phyloP scores from a whole-genome alignment of 2,888 invertebrate species.

The Cactoblastis cactorum region DNA sequence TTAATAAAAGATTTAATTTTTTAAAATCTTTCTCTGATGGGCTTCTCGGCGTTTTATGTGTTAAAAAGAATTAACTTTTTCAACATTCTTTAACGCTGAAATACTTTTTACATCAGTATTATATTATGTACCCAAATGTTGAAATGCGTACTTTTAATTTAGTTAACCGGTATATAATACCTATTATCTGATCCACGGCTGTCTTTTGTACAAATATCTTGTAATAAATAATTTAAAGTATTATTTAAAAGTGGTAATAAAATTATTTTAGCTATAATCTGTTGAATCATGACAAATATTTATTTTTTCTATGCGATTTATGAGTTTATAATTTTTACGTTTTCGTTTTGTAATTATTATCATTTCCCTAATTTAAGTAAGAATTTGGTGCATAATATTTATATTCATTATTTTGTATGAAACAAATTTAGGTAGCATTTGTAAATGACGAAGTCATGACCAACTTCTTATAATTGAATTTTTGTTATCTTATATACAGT shows the following conservation, averaged over 20 bases:
- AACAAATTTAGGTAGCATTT: not conserved
- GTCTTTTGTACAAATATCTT: constrained; percentile 60
- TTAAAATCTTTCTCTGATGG: not conserved
- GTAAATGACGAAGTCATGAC: not conserved
- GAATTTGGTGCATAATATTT: constrained; percentile 52
- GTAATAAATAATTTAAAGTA: constrained; percentile 49
- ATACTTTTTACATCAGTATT: constrained; percentile 25
- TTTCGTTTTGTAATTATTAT: constrained; percentile 9
- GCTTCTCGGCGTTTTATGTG: not conserved
- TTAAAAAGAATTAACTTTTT: not conserved
- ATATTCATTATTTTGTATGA: constrained; percentile 20
- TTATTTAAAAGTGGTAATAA: constrained; percentile 55
- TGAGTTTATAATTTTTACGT: constrained; percentile 12
- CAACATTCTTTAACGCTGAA: constrained; percentile 7
- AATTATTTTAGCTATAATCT: constrained; percentile 54
- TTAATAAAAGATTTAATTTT: not conserved
- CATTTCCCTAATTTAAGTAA: constrained; percentile 20
- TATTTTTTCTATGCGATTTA: constrained; percentile 50
- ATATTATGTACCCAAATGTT: constrained; percentile 21
- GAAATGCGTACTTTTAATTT: constrained; percentile 24
- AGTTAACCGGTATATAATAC: constrained; percentile 42
- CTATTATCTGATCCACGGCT: constrained; percentile 37
- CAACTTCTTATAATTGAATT: not conserved
- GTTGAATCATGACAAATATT: constrained; percentile 74
- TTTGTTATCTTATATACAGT: not conserved